Percentiles rank a stretch among this genome's conserved stretches.
Evolutionary conservation across 2,888 invertebrate genomes (phyloP).

Genomic region (Prosopocoilus inquinatus): DNA sequence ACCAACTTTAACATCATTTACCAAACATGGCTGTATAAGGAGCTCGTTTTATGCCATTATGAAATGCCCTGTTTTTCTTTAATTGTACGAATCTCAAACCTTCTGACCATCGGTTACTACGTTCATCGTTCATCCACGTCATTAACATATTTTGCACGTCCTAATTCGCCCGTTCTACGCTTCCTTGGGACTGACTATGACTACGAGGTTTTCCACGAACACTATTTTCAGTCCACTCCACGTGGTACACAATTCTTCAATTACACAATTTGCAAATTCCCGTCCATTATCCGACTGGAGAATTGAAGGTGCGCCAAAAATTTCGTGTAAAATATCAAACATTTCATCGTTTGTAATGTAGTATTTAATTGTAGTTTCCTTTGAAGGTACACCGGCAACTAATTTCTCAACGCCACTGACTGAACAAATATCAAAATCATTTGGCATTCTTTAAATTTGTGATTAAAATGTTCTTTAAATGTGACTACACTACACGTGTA

Average conservation of each 20-base stretch:
- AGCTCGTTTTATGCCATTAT: constrained; percentile 21
- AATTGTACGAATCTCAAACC: constrained; percentile 22
- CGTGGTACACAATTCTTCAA: constrained; percentile 34
- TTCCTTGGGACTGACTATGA: constrained; percentile 29
- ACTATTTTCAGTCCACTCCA: too few relatives aligned
- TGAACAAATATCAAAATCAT: too few relatives aligned
- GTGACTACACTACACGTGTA: too few relatives aligned
- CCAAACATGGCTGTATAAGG: constrained; percentile 24
- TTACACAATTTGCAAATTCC: constrained; percentile 37
- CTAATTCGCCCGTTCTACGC: constrained; percentile 11
- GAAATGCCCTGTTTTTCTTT: constrained; percentile 24
- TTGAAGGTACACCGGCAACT: too few relatives aligned
- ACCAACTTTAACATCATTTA: constrained; percentile 20
- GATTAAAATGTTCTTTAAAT: too few relatives aligned
- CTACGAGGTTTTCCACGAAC: constrained; percentile 41
- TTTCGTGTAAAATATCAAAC: too few relatives aligned
- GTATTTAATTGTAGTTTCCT: too few relatives aligned
- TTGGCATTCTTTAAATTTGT: too few relatives aligned
- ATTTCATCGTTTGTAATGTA: too few relatives aligned
- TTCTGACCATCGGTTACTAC: constrained; percentile 19
- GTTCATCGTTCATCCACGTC: constrained; percentile 16
- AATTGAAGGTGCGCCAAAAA: not conserved
- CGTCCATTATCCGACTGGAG: constrained; percentile 34
- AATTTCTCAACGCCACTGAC: too few relatives aligned
- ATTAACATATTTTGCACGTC: constrained; percentile 11